Conservation (phyloP, 2,888 invertebrate genomes). For the Campopleginae sp. region DNA sequence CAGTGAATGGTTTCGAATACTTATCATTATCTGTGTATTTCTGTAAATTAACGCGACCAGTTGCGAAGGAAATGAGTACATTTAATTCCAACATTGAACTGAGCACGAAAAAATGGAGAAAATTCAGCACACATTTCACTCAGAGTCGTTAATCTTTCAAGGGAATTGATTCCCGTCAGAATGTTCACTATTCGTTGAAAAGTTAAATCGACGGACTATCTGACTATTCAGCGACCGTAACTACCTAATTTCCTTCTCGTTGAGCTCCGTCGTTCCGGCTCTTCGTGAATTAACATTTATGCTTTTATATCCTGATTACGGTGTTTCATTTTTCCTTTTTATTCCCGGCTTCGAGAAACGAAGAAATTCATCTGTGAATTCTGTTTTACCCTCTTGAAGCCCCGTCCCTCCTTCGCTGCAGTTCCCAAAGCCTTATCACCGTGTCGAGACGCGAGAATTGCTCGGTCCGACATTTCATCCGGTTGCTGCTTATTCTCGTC, state of each 20-base stretch:
- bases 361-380: slow-evolving; percentile 48
- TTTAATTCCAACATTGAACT: too few species aligned
- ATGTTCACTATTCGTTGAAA: not conserved
- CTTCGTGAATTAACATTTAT: not conserved
- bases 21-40: too few species aligned
- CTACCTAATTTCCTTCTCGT: slow-evolving; percentile 34
- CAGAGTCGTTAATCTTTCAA: not conserved
- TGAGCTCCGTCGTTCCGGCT: not conserved
- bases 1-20: too few species aligned
- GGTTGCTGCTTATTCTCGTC: slow-evolving; percentile 46
- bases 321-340: not conserved
- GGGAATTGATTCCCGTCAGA: not conserved
- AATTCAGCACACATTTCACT: not conserved
- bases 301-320: not conserved
- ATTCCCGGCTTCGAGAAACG: slow-evolving; percentile 1
- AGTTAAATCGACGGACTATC: not conserved
- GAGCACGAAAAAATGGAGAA: not conserved
- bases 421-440: not conserved
- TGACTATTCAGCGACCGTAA: slow-evolving; percentile 34
- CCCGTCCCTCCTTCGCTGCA: not conserved
- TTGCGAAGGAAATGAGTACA: too few species aligned
- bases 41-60: too few species aligned
- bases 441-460: slow-evolving; percentile 44
- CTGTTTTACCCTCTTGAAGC: not conserved
- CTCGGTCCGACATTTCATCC: slow-evolving; percentile 44